phyloP scores from a whole-genome alignment of 2,888 invertebrate genomes.

The Zeuzera pyrina region DNA sequence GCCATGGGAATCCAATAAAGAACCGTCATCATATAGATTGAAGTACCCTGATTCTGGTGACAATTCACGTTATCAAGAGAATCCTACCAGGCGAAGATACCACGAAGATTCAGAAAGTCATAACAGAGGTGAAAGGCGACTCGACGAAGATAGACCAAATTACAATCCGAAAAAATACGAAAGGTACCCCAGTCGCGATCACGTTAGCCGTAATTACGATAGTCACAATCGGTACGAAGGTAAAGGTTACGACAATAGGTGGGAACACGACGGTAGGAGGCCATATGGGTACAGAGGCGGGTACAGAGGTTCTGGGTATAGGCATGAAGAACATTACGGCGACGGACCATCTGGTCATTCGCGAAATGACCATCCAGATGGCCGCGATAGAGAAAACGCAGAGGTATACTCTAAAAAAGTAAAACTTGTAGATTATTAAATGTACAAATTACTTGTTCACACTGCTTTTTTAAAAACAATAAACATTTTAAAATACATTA shows the following conservation, averaged over 20 bases:
- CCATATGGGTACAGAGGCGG: slow-evolving; percentile 37
- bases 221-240: slow-evolving; percentile 8
- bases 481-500: no score
- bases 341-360: slow-evolving; percentile 18
- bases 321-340: slow-evolving; percentile 19
- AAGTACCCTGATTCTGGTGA: slow-evolving; percentile 25
- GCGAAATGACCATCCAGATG: background rate
- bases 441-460: no score
- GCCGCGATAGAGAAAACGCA: no score
- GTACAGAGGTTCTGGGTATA: slow-evolving; percentile 24
- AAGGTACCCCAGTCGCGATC: slow-evolving; percentile 23
- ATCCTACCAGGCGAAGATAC: slow-evolving; percentile 14
- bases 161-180: slow-evolving; percentile 20
- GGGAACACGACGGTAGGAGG: slow-evolving; percentile 19
- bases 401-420: slow-evolving; percentile 22
- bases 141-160: background rate
- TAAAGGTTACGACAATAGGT: slow-evolving; percentile 21
- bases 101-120: slow-evolving; percentile 20
- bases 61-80: slow-evolving; percentile 2
- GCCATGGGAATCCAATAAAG: slow-evolving; percentile 38
- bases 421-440: slow-evolving; percentile 57
- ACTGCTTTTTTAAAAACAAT: no score
- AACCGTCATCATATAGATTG: slow-evolving; percentile 11
- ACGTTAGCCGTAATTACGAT: slow-evolving; percentile 9
- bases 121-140: slow-evolving; percentile 14